Evolutionary conservation across 2,113 vertebrate species (phyloP).

Genomic region (Sapajus apella): DNA sequence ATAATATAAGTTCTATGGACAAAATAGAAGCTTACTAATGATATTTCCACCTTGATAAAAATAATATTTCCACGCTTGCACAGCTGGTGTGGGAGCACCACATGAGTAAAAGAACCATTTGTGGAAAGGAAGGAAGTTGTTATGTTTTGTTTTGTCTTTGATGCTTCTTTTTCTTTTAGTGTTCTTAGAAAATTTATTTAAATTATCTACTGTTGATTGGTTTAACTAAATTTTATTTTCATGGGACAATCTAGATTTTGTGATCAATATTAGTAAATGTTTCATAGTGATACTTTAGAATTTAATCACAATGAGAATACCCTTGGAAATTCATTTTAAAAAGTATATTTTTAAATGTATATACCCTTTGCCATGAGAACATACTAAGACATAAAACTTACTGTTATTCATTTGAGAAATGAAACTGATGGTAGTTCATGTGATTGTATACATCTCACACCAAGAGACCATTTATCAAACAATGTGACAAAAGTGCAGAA

Average conservation of each 20-base stretch:
- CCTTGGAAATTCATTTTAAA: not conserved
- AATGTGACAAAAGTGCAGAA: not conserved
- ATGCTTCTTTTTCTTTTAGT: constrained; percentile 12
- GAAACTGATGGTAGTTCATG: not conserved
- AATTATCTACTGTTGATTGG: not conserved
- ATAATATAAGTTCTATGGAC: not conserved
- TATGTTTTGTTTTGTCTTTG: not conserved
- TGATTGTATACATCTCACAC: not conserved
- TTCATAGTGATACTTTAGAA: not conserved
- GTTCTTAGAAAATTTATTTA: not conserved
- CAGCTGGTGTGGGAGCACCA: not conserved
- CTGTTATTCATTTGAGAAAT: not conserved
- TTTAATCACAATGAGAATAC: not conserved
- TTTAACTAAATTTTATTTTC: constrained; percentile 48
- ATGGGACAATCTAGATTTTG: not conserved
- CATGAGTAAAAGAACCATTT: not conserved
- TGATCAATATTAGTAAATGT: not conserved
- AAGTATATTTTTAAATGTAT: not conserved
- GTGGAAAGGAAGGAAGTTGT: not conserved
- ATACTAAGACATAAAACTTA: not conserved
- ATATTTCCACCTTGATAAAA: not conserved
- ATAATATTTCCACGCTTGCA: not conserved
- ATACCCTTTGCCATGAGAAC: not conserved
- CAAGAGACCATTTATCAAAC: not conserved
- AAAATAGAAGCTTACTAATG: not conserved